Base-by-base conservation (phyloP, 2,113 vertebrate species). In the Pteropus alecto region DNA sequence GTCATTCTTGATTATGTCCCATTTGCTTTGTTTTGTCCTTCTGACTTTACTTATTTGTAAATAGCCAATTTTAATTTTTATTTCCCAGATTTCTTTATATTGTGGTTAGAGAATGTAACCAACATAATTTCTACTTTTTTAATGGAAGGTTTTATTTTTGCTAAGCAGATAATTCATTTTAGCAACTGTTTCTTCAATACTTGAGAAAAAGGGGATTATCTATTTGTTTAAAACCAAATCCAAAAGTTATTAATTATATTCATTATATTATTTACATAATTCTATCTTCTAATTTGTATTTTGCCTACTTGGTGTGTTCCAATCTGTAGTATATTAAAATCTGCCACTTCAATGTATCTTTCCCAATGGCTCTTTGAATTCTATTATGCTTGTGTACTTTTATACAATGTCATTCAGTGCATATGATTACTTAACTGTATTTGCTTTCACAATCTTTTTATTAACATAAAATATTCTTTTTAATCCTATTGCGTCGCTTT, bases 151-250 rank as follows among this genome's bases (percentile, higher is more conserved):
- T 95, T 91, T 84, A 22, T 65, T 87, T 21, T 88, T 70, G 15
- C 18, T 87, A 46, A 21, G 83, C 60, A 88, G 43, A 60, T 67
- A 41, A 90, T 90, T 83, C 41, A 76, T 79, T 89, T 77, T 84
- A n/a, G 35, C 70, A 56, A 93, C 26, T 85, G 30, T 85, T 94
- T 95, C n/a, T 94, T 56, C 2, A 16, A 26, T 82, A 43, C 7
- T 56, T 35, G 7, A 70, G 30, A 41, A 92, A 90, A 87, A 38
- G 7, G 58, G 35, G 18, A 30, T 46, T 63, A 21, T 18, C 19
- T 74, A 13, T 51, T 81, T 76, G 30, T 67, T 96, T 85, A 74
- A 93, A 94, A 90, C 21, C 68, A 96, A 74, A 65, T 73, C 35
- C 30, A 63, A 76, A 15, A 67, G 70, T 61, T 63, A 33, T 51